Percentiles rank a stretch among this genome's conserved stretches.
phyloP scores from a whole-genome alignment of 2,888 invertebrate species.

The Mongoloraphidia duomilia region DNA sequence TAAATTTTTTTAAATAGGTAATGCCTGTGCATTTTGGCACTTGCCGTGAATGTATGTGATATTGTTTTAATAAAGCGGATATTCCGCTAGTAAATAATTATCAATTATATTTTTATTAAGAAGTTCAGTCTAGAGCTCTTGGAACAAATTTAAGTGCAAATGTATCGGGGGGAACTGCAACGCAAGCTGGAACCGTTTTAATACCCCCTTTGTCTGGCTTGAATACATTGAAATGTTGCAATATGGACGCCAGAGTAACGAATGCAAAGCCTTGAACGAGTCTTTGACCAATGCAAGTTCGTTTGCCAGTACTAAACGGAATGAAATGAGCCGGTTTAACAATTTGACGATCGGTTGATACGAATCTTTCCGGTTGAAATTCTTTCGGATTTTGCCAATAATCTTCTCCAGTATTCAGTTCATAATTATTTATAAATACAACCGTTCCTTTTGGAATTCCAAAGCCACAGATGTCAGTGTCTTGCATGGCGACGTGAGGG shows the following conservation, averaged over 20 bases:
- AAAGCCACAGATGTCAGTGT: constrained; percentile 56
- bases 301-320: constrained; percentile 73
- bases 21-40: too few species aligned
- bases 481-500: constrained; percentile 72
- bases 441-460: constrained; percentile 62
- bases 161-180: constrained; percentile 59
- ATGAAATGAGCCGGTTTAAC: constrained; percentile 55
- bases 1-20: too few species aligned
- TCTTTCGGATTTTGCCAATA: constrained; percentile 59
- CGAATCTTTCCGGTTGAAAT: constrained; percentile 64
- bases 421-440: constrained; percentile 73
- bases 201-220: constrained; percentile 37
- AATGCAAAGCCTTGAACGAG: constrained; percentile 65
- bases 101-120: too few species aligned
- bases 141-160: constrained; percentile 46
- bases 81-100: too few species aligned
- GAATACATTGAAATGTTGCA: constrained; percentile 54
- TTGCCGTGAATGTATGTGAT: too few species aligned
- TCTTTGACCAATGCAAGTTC: constrained; percentile 76
- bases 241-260: constrained; percentile 53
- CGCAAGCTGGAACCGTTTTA: constrained; percentile 49
- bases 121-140: constrained; percentile 19
- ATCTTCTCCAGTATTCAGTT: constrained; percentile 54
- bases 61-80: too few species aligned
- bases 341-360: constrained; percentile 32